These are phyloP conservation scores for Scaptodrosophila lebanonensis DNA, from an alignment of 1,140 invertebrate species.

Conservation along the genomic window DNA sequence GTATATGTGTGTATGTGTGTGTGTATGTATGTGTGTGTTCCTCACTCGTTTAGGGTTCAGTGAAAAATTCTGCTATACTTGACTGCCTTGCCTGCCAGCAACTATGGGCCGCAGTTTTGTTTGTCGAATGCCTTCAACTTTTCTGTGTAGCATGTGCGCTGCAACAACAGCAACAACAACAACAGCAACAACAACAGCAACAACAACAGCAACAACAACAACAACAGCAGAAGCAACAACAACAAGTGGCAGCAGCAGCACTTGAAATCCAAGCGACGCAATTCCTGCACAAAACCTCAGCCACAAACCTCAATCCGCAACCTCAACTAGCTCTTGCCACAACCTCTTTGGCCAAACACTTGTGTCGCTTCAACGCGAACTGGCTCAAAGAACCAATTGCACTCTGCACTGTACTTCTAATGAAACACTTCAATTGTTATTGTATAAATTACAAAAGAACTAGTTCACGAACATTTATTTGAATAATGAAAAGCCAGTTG, in stretches of 20 bases:
- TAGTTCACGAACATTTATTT: too few relatives aligned
- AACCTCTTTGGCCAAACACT: too few relatives aligned
- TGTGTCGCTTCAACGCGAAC: too few relatives aligned
- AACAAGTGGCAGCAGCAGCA: constrained; percentile 54
- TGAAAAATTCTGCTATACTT: constrained; percentile 62
- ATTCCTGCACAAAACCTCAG: constrained; percentile 50
- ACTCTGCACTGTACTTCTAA: too few relatives aligned
- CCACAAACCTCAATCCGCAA: too few relatives aligned
- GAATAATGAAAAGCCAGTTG: too few relatives aligned
- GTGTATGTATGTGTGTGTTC: constrained; percentile 13
- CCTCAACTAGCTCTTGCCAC: too few relatives aligned
- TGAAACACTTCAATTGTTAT: too few relatives aligned
- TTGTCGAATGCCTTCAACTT: constrained; percentile 22
- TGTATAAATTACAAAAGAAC: too few relatives aligned
- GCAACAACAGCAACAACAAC: constrained; percentile 8
- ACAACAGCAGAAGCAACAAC: constrained; percentile 27
- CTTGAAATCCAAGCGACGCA: constrained; percentile 55
- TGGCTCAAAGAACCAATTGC: too few relatives aligned
- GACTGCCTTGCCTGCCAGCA: constrained; percentile 42
- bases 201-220: constrained; percentile 12
- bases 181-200: constrained; percentile 2
- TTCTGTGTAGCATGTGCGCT: constrained; percentile 40
- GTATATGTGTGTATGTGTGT: background rate
- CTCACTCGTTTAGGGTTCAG: constrained; percentile 57
- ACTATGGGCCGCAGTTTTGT: constrained; percentile 21